Evolutionary conservation across 2,797 vertebrate genomes (phyloP).

Genomic region (Cirrhinus molitorella): DNA sequence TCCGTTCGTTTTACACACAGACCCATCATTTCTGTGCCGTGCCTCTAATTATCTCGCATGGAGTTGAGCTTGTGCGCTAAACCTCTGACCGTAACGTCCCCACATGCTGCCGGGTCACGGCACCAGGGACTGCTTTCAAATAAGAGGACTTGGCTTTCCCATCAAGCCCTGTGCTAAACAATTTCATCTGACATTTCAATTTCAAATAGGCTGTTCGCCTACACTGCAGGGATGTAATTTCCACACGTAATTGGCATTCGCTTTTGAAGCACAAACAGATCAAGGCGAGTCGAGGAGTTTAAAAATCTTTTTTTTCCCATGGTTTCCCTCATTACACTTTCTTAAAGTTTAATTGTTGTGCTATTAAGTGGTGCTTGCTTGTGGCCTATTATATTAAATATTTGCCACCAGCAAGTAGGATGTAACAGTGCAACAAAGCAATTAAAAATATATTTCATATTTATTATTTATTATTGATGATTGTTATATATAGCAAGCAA

Average conservation of each 20-base stretch:
- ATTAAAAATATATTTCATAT: too few species aligned
- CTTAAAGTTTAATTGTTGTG: neutral
- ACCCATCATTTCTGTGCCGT: constrained; percentile 8
- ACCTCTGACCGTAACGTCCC: constrained; percentile 13
- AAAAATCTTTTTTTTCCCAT: constrained; percentile 52
- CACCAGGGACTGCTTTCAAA: constrained; percentile 43
- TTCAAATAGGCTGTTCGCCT: constrained; percentile 73
- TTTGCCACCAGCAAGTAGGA: neutral
- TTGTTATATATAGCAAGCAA: neutral
- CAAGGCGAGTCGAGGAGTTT: constrained; percentile 65
- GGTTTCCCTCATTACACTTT: neutral
- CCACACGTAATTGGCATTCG: constrained; percentile 76
- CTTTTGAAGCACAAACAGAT: constrained; percentile 75
- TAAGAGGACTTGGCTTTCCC: constrained; percentile 30
- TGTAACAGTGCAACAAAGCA: neutral
- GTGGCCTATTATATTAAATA: neutral
- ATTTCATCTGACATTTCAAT: constrained; percentile 69
- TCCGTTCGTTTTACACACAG: constrained; percentile 24
- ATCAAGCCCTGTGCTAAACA: constrained; percentile 38
- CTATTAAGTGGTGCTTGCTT: neutral
- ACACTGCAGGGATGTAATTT: constrained; percentile 69
- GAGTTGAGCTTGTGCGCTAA: constrained; percentile 13
- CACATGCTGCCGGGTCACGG: neutral
- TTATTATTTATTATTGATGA: neutral
- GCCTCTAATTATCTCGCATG: constrained; percentile 14